phyloP scores from a whole-genome alignment of 2,797 vertebrate genomes.

The Hylomyscus alleni region DNA sequence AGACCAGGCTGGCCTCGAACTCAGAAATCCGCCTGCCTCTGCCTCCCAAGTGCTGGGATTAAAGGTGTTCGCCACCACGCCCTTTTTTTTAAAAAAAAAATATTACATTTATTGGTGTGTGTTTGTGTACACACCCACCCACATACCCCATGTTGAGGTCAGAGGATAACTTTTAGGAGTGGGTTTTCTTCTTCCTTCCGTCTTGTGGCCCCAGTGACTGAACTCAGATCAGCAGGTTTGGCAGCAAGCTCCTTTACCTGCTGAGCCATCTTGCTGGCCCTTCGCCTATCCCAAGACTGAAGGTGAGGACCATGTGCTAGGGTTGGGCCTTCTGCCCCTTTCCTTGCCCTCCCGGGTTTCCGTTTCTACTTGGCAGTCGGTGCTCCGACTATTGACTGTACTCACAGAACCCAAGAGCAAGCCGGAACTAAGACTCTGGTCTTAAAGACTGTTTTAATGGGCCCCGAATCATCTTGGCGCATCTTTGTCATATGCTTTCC shows the following conservation, averaged over 20 bases:
- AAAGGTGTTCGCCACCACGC: too few species aligned
- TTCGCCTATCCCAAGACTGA: background rate
- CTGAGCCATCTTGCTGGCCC: background rate
- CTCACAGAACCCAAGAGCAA: background rate
- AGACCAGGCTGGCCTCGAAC: too few species aligned
- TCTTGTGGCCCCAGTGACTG: background rate
- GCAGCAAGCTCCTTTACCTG: background rate
- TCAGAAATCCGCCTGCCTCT: too few species aligned
- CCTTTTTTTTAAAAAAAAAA: too few species aligned
- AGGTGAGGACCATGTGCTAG: background rate
- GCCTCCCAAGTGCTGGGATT: too few species aligned
- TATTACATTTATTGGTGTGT: background rate
- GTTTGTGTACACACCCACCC: background rate
- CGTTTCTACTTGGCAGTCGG: background rate
- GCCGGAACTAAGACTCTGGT: background rate
- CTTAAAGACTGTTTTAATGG: constrained; percentile 22
- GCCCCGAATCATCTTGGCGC: constrained; percentile 54
- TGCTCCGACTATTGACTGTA: background rate
- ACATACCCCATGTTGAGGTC: background rate
- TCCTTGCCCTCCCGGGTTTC: background rate
- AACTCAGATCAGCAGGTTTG: background rate
- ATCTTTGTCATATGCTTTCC: background rate
- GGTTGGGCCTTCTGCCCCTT: background rate
- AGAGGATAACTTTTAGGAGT: background rate
- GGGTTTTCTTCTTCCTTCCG: background rate